Evolutionary conservation across 2,113 vertebrate genomes (phyloP).

Genomic region (Barnardius zonarius): DNA sequence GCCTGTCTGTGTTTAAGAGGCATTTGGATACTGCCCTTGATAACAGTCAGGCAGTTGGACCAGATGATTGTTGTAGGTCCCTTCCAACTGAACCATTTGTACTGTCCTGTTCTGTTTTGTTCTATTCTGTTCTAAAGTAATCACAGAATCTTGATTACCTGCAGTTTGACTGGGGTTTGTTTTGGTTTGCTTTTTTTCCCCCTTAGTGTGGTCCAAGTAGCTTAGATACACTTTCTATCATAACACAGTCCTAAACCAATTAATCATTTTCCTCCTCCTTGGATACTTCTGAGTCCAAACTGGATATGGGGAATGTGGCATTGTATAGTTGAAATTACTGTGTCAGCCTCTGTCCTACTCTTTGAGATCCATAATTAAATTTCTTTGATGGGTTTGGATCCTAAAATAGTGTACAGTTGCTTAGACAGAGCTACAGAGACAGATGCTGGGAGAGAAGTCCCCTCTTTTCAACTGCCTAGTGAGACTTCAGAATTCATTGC

Average conservation of each 20-base stretch:
- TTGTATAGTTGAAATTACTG: neutral
- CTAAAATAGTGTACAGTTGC: neutral
- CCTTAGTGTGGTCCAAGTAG: neutral
- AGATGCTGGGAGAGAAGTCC: neutral
- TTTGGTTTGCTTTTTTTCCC: neutral
- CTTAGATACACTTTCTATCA: neutral
- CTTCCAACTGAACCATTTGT: neutral
- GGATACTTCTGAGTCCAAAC: neutral
- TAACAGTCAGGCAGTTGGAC: neutral
- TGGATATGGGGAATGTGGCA: neutral
- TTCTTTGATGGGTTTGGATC: neutral
- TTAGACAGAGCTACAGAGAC: neutral
- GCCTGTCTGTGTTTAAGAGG: neutral
- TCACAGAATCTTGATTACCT: neutral
- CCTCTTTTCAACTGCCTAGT: neutral
- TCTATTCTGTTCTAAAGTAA: neutral
- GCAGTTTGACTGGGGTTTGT: neutral
- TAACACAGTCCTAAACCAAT: neutral
- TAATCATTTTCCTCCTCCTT: neutral
- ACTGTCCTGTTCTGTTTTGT: neutral
- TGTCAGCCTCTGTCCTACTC: neutral
- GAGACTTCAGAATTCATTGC: neutral
- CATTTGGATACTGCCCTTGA: neutral
- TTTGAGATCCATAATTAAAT: neutral
- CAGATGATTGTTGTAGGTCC: neutral